These are phyloP conservation scores for Rhinogobio ventralis DNA, from an alignment of 2,797 vertebrate species.

Conservation along the genomic window DNA sequence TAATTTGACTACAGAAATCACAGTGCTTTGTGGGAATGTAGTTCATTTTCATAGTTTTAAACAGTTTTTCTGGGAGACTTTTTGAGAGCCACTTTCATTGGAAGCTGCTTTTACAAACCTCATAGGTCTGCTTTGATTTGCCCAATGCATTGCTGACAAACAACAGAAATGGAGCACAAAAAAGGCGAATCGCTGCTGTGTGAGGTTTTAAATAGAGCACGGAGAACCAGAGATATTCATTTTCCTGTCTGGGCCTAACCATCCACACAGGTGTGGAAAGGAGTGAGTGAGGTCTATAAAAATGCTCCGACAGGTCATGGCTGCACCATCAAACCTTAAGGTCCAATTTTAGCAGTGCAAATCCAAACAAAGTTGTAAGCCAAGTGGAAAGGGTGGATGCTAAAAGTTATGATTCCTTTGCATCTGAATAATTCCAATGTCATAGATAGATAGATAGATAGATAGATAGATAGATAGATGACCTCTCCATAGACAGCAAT, in stretches of 20 bases:
- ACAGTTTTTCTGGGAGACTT: not conserved
- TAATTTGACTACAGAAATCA: not conserved
- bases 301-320: conserved; percentile 11
- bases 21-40: not conserved
- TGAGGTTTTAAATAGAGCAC: conserved; percentile 12
- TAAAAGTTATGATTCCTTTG: not conserved
- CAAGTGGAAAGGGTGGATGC: not conserved
- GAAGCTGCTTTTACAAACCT: conserved; percentile 4
- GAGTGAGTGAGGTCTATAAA: not conserved
- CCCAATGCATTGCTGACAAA: not conserved
- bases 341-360: not conserved
- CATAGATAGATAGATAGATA: too few species aligned
- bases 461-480: too few species aligned
- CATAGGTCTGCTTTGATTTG: conserved; percentile 32
- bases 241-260: conserved; percentile 5
- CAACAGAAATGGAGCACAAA: conserved; percentile 4
- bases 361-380: not conserved
- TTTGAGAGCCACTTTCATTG: conserved; percentile 50
- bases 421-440: not conserved
- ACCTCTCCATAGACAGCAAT: too few species aligned
- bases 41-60: not conserved
- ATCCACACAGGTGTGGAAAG: conserved; percentile 17
- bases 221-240: not conserved
- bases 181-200: conserved; percentile 8
- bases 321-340: not conserved